These are phyloP conservation scores for Lagodon rhomboides DNA, from an alignment of 2,797 vertebrate genomes.

Conservation along the genomic window DNA sequence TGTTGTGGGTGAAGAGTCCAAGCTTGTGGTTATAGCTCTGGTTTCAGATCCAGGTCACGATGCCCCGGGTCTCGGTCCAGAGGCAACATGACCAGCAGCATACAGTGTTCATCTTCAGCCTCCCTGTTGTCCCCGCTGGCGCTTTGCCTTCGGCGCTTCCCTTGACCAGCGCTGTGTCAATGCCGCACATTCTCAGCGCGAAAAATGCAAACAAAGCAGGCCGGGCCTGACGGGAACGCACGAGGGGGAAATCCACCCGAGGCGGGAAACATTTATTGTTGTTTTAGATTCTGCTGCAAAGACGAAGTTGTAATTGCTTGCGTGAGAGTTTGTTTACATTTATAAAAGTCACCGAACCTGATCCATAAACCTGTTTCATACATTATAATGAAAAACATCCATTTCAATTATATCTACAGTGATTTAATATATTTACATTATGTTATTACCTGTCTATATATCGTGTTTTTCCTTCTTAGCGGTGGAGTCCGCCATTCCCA, in stretches of 20 bases:
- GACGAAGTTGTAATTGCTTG: background rate
- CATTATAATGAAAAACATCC: background rate
- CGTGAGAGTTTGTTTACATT: background rate
- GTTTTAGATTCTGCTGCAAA: constrained; percentile 20
- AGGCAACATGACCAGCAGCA: constrained; percentile 75
- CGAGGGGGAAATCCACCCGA: constrained; percentile 14
- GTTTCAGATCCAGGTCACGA: constrained; percentile 76
- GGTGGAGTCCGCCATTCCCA: too few species aligned
- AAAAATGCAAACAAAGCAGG: constrained; percentile 78
- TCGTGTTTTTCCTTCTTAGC: background rate
- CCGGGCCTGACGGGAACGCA: constrained; percentile 37
- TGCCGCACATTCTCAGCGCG: constrained; percentile 65
- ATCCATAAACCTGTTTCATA: constrained; percentile 1
- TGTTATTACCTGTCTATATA: background rate
- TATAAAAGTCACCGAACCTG: background rate
- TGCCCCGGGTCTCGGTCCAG: constrained; percentile 74
- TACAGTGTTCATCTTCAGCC: constrained; percentile 75
- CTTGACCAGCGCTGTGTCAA: constrained; percentile 64
- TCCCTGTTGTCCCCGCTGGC: constrained; percentile 81
- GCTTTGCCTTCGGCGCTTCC: constrained; percentile 71
- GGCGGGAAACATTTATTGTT: constrained; percentile 11
- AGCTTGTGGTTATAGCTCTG: constrained; percentile 63
- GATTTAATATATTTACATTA: background rate
- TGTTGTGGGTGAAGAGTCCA: constrained; percentile 68
- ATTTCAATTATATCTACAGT: background rate